Percentiles rank a stretch among this genome's conserved stretches.
Evolutionary conservation across 1,140 invertebrate genomes (phyloP).

Genomic region (Leptinotarsa texana): DNA sequence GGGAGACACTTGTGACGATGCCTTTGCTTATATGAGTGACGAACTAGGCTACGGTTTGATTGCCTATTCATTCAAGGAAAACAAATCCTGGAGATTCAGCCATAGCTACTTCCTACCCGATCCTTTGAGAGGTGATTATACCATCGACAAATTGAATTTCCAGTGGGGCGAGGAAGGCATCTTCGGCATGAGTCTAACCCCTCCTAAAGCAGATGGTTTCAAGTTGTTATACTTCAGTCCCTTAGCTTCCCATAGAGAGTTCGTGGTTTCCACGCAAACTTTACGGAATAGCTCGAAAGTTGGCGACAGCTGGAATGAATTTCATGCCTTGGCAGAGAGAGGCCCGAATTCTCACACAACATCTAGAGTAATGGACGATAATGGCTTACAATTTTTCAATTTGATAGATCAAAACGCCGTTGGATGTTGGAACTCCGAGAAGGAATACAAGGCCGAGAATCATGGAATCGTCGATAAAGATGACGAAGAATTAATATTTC

Average conservation of each 20-base stretch:
- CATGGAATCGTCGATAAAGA: slow-evolving; percentile 74
- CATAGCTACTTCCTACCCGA: slow-evolving; percentile 81
- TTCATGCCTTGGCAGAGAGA: slow-evolving; percentile 68
- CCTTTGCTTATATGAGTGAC: slow-evolving; percentile 79
- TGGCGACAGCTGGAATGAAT: slow-evolving; percentile 72
- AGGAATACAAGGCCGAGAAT: slow-evolving; percentile 68
- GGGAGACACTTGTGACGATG: slow-evolving; percentile 74
- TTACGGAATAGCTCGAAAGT: slow-evolving; percentile 69
- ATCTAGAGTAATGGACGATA: slow-evolving; percentile 70
- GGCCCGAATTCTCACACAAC: slow-evolving; percentile 71
- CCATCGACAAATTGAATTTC: slow-evolving; percentile 77
- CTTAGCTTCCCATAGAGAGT: slow-evolving; percentile 74
- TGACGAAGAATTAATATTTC: slow-evolving; percentile 75
- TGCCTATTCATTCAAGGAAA: slow-evolving; percentile 73
- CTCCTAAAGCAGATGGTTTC: slow-evolving; percentile 66
- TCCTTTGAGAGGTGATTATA: slow-evolving; percentile 75
- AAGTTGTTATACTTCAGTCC: slow-evolving; percentile 77
- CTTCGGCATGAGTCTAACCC: slow-evolving; percentile 75
- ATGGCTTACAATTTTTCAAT: slow-evolving; percentile 75
- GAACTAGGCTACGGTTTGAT: slow-evolving; percentile 80
- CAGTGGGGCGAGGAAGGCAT: slow-evolving; percentile 80
- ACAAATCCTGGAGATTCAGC: slow-evolving; percentile 75
- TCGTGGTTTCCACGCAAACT: slow-evolving; percentile 74
- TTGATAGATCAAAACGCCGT: slow-evolving; percentile 78
- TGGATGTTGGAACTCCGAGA: slow-evolving; percentile 76